Percentiles rank a stretch among this genome's conserved stretches.
These are phyloP conservation scores for Dromococcyx pavoninus DNA, from an alignment of 2,797 vertebrate species.

Conservation along the genomic window DNA sequence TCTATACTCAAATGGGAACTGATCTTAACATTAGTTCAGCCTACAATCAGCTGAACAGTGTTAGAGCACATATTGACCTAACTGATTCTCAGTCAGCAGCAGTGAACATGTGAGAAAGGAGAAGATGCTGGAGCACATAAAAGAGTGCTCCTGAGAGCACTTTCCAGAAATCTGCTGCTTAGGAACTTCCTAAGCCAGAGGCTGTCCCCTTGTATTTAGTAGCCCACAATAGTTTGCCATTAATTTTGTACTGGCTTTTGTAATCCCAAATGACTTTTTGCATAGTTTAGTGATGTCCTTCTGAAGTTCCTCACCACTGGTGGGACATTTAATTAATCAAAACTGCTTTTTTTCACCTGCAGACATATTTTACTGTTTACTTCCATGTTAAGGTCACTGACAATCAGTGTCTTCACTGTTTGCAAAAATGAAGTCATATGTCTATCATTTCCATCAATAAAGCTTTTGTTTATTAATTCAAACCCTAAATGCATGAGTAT, in stretches of 20 bases:
- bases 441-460: neutral
- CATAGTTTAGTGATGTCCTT: neutral
- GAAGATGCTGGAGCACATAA: neutral
- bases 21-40: neutral
- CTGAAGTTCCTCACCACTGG: neutral
- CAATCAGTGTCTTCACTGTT: neutral
- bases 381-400: neutral
- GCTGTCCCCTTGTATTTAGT: neutral
- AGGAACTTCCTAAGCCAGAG: neutral
- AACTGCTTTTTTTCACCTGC: neutral
- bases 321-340: neutral
- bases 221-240: neutral
- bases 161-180: neutral
- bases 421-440: neutral
- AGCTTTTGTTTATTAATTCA: neutral
- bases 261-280: neutral
- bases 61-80: neutral
- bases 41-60: neutral
- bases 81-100: neutral
- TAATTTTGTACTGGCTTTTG: neutral
- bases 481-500: neutral
- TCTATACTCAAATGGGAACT: neutral
- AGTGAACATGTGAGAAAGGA: rapidly evolving
- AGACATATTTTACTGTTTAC: neutral
- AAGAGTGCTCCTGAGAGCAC: neutral